These are phyloP conservation scores for Lates japonicus DNA, from an alignment of 2,797 vertebrate species.

Conservation along the genomic window DNA sequence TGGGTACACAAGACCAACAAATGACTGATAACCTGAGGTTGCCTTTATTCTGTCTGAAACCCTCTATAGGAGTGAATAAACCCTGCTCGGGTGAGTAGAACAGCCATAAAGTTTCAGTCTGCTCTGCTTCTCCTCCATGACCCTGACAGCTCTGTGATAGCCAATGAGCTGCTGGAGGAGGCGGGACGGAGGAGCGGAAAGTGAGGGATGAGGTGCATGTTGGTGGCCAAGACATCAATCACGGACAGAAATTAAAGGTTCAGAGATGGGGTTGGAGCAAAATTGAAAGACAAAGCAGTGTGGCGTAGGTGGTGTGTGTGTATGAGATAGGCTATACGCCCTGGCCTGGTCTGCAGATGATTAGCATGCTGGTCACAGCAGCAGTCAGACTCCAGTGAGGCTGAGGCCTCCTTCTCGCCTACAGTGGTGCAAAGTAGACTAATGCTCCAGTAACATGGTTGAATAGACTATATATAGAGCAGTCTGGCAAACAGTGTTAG, in stretches of 20 bases:
- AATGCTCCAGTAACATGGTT: slow-evolving; percentile 26
- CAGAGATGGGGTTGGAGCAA: slow-evolving; percentile 14
- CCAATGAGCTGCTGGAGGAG: slow-evolving; percentile 56
- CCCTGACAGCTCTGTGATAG: slow-evolving; percentile 41
- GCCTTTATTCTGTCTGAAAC: not conserved
- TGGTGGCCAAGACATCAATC: slow-evolving; percentile 31
- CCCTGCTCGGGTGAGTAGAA: too few relatives aligned
- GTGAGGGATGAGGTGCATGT: not conserved
- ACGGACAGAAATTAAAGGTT: slow-evolving; percentile 29
- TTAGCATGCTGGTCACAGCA: slow-evolving; percentile 72
- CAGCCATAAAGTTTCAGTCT: slow-evolving; percentile 70
- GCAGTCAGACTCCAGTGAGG: slow-evolving; percentile 57
- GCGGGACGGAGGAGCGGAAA: slow-evolving; percentile 16
- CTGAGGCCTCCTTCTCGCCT: slow-evolving; percentile 36
- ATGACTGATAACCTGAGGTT: slow-evolving; percentile 2
- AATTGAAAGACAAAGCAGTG: slow-evolving; percentile 16
- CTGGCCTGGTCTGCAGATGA: slow-evolving; percentile 31
- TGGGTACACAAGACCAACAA: not conserved
- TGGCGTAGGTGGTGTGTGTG: slow-evolving; percentile 28
- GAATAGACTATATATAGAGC: slow-evolving; percentile 10
- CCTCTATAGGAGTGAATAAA: not conserved
- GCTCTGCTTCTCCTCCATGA: slow-evolving; percentile 56
- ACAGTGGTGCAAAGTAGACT: slow-evolving; percentile 48
- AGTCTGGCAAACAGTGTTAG: slow-evolving; percentile 1
- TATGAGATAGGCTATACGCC: slow-evolving; percentile 1